Evolutionary conservation across 53 echinoderm and acorn worm genomes (phyloP).

Genomic region (Echinarachnius parma): DNA sequence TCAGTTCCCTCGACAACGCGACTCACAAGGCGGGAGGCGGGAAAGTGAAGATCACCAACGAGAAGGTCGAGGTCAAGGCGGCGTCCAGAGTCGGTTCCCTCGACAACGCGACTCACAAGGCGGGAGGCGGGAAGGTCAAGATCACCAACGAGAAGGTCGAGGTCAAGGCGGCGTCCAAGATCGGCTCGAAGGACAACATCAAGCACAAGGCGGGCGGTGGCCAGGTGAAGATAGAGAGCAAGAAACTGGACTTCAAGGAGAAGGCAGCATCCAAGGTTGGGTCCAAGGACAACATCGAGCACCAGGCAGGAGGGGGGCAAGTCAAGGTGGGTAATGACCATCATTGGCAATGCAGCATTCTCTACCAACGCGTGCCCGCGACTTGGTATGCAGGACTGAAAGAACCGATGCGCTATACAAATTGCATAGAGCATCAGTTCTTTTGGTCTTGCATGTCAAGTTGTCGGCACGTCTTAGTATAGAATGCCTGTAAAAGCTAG

Average conservation of each 20-base stretch:
- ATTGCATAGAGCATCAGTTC: no score
- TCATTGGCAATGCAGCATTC: background rate
- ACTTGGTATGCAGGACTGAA: no score
- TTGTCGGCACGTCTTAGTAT: no score
- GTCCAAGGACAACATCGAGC: slow-evolving; percentile 77
- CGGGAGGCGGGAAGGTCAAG: slow-evolving; percentile 83
- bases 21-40: slow-evolving; percentile 88
- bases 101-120: slow-evolving; percentile 76
- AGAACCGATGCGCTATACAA: no score
- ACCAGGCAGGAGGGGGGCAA: slow-evolving; percentile 61
- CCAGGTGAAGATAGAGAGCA: slow-evolving; percentile 56
- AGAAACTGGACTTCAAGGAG: slow-evolving; percentile 66
- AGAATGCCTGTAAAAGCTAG: no score
- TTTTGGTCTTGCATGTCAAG: no score
- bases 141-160: slow-evolving; percentile 75
- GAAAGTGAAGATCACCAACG: slow-evolving; percentile 69
- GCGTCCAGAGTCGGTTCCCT: slow-evolving; percentile 79
- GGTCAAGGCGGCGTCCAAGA: slow-evolving; percentile 73
- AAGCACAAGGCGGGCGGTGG: slow-evolving; percentile 78
- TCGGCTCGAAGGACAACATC: slow-evolving; percentile 81
- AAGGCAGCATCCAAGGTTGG: slow-evolving; percentile 62
- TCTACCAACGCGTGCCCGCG: no score
- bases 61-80: slow-evolving; percentile 76
- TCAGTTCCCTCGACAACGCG: slow-evolving; percentile 82
- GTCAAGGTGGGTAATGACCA: slow-evolving; percentile 21